phyloP scores from a whole-genome alignment of 2,113 vertebrate genomes.

The Poecile atricapillus region DNA sequence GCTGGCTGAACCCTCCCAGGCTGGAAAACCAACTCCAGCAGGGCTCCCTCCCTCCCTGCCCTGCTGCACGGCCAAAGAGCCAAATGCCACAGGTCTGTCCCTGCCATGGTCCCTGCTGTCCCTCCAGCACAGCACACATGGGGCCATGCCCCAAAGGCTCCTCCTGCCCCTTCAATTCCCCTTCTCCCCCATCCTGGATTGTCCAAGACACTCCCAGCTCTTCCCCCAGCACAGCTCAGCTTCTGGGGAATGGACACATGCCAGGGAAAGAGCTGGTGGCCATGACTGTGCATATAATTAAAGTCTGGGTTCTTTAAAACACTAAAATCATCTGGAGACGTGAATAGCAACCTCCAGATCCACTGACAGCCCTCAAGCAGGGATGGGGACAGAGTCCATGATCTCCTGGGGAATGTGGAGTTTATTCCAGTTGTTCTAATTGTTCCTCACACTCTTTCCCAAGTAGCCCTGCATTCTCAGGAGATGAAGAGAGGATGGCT shows the following conservation, averaged over 20 bases:
- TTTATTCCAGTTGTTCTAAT: neutral
- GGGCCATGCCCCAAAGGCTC: neutral
- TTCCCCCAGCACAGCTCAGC: neutral
- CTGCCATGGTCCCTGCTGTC: neutral
- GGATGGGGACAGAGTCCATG: neutral
- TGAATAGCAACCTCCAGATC: neutral
- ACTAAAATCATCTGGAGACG: neutral
- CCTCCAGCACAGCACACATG: neutral
- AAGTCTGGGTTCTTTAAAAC: neutral
- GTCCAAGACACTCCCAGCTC: neutral
- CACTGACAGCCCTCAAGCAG: neutral
- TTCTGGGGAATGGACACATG: neutral
- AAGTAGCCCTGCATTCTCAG: neutral
- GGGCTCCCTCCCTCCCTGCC: neutral
- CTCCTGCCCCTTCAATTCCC: neutral
- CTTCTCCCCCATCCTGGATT: rapidly evolving
- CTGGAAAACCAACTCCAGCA: neutral
- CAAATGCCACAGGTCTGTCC: neutral
- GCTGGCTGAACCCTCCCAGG: neutral
- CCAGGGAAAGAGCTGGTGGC: neutral
- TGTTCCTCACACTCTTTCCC: neutral
- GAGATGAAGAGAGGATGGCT: constrained; percentile 35
- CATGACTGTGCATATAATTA: neutral
- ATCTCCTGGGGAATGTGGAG: constrained; percentile 22
- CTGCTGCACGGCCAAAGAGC: rapidly evolving